Evolutionary conservation across 2,888 invertebrate genomes (phyloP).

Genomic region (Campoplex nolae): DNA sequence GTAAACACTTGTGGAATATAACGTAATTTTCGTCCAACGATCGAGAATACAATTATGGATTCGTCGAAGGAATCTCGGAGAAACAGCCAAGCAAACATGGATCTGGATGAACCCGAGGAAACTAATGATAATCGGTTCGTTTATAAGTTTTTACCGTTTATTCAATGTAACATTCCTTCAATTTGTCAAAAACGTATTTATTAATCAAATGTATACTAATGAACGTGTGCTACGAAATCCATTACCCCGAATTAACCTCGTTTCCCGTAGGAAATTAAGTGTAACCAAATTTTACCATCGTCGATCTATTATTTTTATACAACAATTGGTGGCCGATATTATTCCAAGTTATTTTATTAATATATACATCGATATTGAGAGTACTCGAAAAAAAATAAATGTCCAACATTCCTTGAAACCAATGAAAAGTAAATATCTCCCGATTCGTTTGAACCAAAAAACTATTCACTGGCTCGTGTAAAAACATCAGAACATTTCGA

Average conservation of each 20-base stretch:
- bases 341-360: not conserved
- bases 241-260: not conserved
- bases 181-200: not conserved
- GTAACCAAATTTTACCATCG: not conserved
- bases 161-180: not conserved
- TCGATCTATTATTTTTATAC: not conserved
- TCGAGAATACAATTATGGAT: conserved; percentile 57
- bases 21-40: conserved; percentile 27
- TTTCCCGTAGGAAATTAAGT: not conserved
- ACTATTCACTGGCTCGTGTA: no score
- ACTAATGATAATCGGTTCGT: conserved; percentile 63
- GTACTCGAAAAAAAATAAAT: not conserved
- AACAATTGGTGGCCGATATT: not conserved
- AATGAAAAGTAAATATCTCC: not conserved
- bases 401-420: no score
- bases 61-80: conserved; percentile 57
- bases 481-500: not conserved
- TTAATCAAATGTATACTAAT: not conserved
- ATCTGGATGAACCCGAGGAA: conserved; percentile 60
- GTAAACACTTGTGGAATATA: conserved; percentile 22
- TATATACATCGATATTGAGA: not conserved
- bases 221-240: not conserved
- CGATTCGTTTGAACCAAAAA: not conserved
- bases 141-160: not conserved
- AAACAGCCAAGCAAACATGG: conserved; percentile 54